These are phyloP conservation scores for Harpagifer antarcticus DNA, from an alignment of 2,797 vertebrate genomes.

Conservation along the genomic window DNA sequence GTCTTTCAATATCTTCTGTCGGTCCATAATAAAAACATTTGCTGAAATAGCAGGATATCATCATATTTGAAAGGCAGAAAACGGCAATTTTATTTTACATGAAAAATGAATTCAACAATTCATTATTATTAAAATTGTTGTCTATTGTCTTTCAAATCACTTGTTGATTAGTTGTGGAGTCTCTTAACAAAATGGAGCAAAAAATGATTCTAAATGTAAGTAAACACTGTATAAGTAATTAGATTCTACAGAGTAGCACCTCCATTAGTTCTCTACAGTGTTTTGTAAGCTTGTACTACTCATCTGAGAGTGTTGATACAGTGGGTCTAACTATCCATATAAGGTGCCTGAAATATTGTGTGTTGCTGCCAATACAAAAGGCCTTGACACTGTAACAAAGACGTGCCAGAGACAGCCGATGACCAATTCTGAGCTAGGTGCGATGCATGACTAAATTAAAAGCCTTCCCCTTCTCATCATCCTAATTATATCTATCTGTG, in stretches of 20 bases:
- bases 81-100: no score
- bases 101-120: no score
- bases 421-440: conserved; percentile 44
- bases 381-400: conserved; percentile 36
- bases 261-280: background rate
- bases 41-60: no score
- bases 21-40: no score
- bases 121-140: no score
- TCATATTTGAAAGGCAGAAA: no score
- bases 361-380: conserved; percentile 31
- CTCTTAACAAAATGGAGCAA: background rate
- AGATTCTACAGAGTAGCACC: background rate
- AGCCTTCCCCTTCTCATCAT: conserved; percentile 32
- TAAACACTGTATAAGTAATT: background rate
- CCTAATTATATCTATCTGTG: conserved; percentile 47
- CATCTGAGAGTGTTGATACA: conserved; percentile 22
- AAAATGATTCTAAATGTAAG: background rate
- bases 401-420: conserved; percentile 34
- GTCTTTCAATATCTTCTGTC: no score
- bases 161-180: no score
- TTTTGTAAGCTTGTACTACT: conserved; percentile 20
- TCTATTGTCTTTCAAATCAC: no score
- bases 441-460: conserved; percentile 47
- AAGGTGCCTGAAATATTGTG: conserved; percentile 39
- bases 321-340: conserved; percentile 21